Conservation (phyloP, 2,888 invertebrate genomes). For the Gymnosoma rotundatum region DNA sequence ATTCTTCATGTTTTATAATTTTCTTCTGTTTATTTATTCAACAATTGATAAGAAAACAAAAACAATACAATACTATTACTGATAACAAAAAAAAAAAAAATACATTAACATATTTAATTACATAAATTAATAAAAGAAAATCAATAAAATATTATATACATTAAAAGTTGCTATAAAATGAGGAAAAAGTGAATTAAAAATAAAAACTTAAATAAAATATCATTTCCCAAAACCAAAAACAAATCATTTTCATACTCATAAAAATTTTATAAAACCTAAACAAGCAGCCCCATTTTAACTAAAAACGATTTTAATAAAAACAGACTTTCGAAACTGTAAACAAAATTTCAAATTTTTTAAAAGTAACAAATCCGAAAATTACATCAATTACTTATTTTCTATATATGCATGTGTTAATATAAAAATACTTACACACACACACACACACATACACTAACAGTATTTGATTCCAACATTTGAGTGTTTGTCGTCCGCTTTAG, state of each 20-base stretch:
- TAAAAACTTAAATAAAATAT: conserved; percentile 53
- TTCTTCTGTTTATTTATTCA: conserved; percentile 12
- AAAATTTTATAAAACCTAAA: background rate
- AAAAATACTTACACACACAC: too few species aligned
- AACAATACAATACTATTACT: conserved; percentile 42
- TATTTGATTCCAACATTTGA: too few species aligned
- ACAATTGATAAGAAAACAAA: conserved; percentile 17
- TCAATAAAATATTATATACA: conserved; percentile 59
- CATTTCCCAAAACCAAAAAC: conserved; percentile 7
- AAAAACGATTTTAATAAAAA: conserved; percentile 5
- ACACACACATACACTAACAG: too few species aligned
- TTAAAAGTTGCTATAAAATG: conserved; percentile 72
- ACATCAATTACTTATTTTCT: too few species aligned
- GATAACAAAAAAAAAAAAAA: conserved; percentile 32
- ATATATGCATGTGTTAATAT: too few species aligned
- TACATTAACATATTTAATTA: conserved; percentile 34
- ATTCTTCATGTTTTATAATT: conserved; percentile 26
- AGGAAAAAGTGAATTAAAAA: conserved; percentile 59
- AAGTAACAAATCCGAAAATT: too few species aligned
- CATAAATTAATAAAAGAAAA: conserved; percentile 37
- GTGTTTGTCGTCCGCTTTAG: too few species aligned
- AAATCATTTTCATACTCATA: background rate
- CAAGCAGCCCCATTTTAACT: background rate
- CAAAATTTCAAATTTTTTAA: too few species aligned
- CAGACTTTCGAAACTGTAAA: too few species aligned